A percentile compares a stretch with the other conserved stretches of the same genome.
Evolutionary conservation across 2,888 invertebrate genomes (phyloP).

Genomic region (Yponomeuta evonymella): DNA sequence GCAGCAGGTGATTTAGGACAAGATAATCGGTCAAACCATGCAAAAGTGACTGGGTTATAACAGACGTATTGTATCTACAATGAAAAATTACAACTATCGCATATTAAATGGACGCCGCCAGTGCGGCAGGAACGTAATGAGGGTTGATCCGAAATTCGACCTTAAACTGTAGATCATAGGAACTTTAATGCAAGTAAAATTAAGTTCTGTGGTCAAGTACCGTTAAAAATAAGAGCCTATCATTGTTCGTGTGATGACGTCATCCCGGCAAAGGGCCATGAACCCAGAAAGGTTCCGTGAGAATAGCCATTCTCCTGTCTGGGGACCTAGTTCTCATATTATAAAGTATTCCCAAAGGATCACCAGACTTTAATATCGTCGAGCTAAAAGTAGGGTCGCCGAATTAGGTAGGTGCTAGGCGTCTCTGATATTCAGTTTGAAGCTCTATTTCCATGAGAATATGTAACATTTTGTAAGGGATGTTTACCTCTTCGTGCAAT

Average conservation of each 20-base stretch:
- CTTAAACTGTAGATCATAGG: neutral
- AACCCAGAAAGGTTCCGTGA: conserved; percentile 1
- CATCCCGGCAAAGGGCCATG: conserved; percentile 7
- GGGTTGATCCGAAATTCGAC: neutral
- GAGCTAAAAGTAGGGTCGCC: neutral
- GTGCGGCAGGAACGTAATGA: neutral
- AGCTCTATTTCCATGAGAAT: neutral
- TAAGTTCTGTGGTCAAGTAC: neutral
- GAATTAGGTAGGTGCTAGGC: neutral
- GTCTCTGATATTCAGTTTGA: neutral
- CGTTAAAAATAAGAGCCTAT: conserved; percentile 1
- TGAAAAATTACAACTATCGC: neutral
- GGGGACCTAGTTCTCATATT: neutral
- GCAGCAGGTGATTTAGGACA: too few species aligned
- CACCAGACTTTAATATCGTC: neutral
- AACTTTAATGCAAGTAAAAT: neutral
- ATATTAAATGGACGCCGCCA: neutral
- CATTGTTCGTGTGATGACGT: conserved; percentile 11
- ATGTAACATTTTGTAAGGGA: neutral
- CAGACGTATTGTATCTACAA: neutral
- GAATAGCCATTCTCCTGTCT: neutral
- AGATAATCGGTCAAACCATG: too few species aligned
- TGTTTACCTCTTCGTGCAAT: neutral
- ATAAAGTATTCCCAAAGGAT: neutral
- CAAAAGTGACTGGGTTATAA: too few species aligned